Conservation (phyloP, 2,888 invertebrate genomes). For the Microplitis manilae region DNA sequence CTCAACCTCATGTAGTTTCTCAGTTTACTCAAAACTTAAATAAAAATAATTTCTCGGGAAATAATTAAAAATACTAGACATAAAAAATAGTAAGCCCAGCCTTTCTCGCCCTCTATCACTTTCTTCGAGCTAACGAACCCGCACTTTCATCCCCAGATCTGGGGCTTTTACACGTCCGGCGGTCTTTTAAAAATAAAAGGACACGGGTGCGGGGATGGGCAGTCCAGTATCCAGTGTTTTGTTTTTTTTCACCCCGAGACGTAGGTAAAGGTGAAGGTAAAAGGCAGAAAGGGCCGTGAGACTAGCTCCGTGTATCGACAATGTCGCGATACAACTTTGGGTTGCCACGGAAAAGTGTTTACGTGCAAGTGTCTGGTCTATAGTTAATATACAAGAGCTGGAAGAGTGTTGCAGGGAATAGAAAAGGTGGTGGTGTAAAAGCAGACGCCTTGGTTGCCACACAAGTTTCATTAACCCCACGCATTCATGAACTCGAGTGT, state of each 20-base stretch:
- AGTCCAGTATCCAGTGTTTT: slow-evolving; percentile 24
- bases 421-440: slow-evolving; percentile 61
- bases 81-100: background rate
- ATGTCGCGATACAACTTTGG: background rate
- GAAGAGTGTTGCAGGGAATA: slow-evolving; percentile 2
- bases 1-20: slow-evolving; percentile 3
- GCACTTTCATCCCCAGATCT: slow-evolving; percentile 29
- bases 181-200: slow-evolving; percentile 44
- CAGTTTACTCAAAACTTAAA: background rate
- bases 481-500: slow-evolving; percentile 71
- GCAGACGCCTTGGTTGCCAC: slow-evolving; percentile 64
- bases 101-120: slow-evolving; percentile 12
- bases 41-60: slow-evolving; percentile 21
- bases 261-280: slow-evolving; percentile 33
- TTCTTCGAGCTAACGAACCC: background rate
- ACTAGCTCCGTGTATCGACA: background rate
- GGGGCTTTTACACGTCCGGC: slow-evolving; percentile 44
- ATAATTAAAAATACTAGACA: background rate
- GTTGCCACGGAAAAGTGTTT: background rate
- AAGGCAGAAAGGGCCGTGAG: background rate
- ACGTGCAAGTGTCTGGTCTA: background rate
- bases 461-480: slow-evolving; percentile 68
- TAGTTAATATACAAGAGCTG: background rate
- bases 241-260: slow-evolving; percentile 40
- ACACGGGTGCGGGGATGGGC: slow-evolving; percentile 30